phyloP scores from a whole-genome alignment of 2,113 vertebrate genomes.

The Arothron firmamentum region DNA sequence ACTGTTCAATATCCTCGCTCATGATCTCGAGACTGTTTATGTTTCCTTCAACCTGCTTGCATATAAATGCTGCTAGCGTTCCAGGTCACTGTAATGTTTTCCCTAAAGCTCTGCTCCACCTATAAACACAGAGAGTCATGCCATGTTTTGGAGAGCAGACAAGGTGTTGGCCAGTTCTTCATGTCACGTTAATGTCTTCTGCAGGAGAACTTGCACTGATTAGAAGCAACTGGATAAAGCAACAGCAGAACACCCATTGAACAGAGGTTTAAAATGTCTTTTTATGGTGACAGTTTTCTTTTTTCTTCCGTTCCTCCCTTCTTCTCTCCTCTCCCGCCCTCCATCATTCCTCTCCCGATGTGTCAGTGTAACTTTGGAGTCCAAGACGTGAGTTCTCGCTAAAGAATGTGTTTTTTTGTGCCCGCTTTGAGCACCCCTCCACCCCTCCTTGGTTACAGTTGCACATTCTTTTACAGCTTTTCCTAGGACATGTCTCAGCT shows the following conservation, averaged over 20 bases:
- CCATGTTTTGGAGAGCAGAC: slow-evolving; percentile 35
- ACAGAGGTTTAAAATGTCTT: slow-evolving; percentile 17
- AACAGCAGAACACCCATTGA: slow-evolving; percentile 1
- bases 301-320: not conserved
- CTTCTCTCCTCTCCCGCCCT: slow-evolving; percentile 47
- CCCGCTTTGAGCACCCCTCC: slow-evolving; percentile 49
- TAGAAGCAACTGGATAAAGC: slow-evolving; percentile 29
- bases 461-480: slow-evolving; percentile 60
- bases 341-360: slow-evolving; percentile 66
- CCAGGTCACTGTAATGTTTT: slow-evolving; percentile 46
- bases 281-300: slow-evolving; percentile 10
- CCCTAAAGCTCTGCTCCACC: slow-evolving; percentile 32
- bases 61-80: slow-evolving; percentile 41
- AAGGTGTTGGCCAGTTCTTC: slow-evolving; percentile 32
- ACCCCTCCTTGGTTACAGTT: slow-evolving; percentile 48
- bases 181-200: slow-evolving; percentile 35
- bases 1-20: slow-evolving; percentile 64
- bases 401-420: slow-evolving; percentile 73
- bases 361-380: slow-evolving; percentile 69
- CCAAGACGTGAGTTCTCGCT: slow-evolving; percentile 76
- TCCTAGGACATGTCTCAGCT: slow-evolving; percentile 33
- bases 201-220: slow-evolving; percentile 4
- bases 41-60: slow-evolving; percentile 53
- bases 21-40: slow-evolving; percentile 41
- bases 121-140: slow-evolving; percentile 34